These are phyloP conservation scores for Scortum barcoo DNA, from an alignment of 2,113 vertebrate species.

Conservation along the genomic window DNA sequence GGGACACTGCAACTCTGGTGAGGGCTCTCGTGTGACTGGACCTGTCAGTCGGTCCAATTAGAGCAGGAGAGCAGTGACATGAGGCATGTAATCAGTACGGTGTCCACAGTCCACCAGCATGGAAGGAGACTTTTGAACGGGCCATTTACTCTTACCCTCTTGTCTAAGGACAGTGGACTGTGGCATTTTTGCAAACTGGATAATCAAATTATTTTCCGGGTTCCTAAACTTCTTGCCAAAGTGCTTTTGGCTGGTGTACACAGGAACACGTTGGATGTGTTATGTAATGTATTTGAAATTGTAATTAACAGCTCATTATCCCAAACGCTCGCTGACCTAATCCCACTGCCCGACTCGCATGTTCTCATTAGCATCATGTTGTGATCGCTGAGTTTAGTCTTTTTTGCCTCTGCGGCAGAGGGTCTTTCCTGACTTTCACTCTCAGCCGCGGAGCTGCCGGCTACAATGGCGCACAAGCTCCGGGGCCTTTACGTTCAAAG, in stretches of 20 bases:
- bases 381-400: conserved; percentile 32
- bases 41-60: conserved; percentile 44
- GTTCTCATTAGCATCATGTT: conserved; percentile 56
- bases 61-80: not conserved
- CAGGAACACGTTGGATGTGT: conserved; percentile 30
- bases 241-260: conserved; percentile 36
- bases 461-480: not conserved
- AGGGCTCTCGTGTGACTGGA: conserved; percentile 36
- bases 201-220: conserved; percentile 60
- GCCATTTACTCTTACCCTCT: conserved; percentile 50
- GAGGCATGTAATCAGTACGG: conserved; percentile 26
- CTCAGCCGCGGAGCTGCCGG: not conserved
- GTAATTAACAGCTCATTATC: conserved; percentile 66
- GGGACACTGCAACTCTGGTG: not conserved
- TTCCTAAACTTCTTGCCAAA: conserved; percentile 46
- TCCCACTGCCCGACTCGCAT: conserved; percentile 26
- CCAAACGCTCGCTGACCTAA: conserved; percentile 45
- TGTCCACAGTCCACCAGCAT: conserved; percentile 5
- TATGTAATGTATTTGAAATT: conserved; percentile 65
- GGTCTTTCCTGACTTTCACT: conserved; percentile 23
- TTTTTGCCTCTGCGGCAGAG: not conserved
- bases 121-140: conserved; percentile 47
- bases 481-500: conserved; percentile 22
- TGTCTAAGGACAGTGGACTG: conserved; percentile 61
- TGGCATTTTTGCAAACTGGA: conserved; percentile 52